Evolutionary conservation across 2,888 invertebrate genomes (phyloP).

Genomic region (Elgonia sp.): DNA sequence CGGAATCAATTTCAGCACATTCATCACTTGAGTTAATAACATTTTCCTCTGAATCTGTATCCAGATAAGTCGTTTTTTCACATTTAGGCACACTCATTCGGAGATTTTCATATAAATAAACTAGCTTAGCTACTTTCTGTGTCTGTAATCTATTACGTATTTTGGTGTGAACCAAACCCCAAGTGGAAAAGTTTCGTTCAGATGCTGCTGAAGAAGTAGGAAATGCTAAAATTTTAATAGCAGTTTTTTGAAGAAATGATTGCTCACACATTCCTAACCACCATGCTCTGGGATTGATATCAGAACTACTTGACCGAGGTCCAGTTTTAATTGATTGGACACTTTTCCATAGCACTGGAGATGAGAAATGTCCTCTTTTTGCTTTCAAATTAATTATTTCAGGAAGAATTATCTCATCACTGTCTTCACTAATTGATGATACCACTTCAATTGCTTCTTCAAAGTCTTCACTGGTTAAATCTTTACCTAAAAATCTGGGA

Average conservation of each 20-base stretch:
- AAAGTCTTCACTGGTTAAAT: constrained; percentile 20
- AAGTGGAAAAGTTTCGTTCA: constrained; percentile 44
- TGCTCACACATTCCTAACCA: constrained; percentile 36
- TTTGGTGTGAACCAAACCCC: constrained; percentile 37
- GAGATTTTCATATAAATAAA: constrained; percentile 40
- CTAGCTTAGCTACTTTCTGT: constrained; percentile 29
- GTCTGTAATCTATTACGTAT: constrained; percentile 27
- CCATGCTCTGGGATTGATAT: constrained; percentile 39
- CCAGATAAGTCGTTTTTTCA: background rate
- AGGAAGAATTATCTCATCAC: constrained; percentile 17
- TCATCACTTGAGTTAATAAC: no score
- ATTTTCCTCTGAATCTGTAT: no score
- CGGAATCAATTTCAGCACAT: background rate
- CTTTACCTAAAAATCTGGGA: constrained; percentile 39
- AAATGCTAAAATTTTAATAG: constrained; percentile 31
- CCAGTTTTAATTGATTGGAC: constrained; percentile 37
- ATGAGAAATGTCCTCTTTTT: constrained; percentile 27
- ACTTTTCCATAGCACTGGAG: constrained; percentile 26
- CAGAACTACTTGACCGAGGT: constrained; percentile 11
- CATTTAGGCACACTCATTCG: constrained; percentile 5
- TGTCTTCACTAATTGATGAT: constrained; percentile 11
- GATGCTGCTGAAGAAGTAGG: constrained; percentile 46
- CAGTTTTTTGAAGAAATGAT: constrained; percentile 39
- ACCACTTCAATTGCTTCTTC: constrained; percentile 25
- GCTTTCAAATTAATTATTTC: constrained; percentile 40